phyloP scores from a whole-genome alignment of 2,797 vertebrate species.

The Amazona ochrocephala region DNA sequence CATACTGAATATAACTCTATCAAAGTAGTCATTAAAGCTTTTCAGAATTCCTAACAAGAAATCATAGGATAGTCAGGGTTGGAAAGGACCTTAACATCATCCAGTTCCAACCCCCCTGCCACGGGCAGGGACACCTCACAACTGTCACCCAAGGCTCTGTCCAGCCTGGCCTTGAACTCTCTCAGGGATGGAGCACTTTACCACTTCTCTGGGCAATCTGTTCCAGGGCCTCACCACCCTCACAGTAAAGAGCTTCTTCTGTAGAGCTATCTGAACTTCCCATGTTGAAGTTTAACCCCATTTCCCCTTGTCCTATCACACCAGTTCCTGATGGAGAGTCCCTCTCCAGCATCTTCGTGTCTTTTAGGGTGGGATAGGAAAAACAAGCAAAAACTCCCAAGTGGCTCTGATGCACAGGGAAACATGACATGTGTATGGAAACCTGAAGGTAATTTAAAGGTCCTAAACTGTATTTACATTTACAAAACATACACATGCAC shows the following conservation, averaged over 20 bases:
- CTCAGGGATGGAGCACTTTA: neutral
- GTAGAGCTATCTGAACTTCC: neutral
- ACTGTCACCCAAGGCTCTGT: neutral
- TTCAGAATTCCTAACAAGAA: neutral
- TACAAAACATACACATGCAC: neutral
- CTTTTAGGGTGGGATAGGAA: neutral
- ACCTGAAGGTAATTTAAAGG: neutral
- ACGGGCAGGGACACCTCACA: neutral
- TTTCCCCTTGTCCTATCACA: neutral
- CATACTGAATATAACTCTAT: neutral
- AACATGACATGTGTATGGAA: neutral
- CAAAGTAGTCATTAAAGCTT: neutral
- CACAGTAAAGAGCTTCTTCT: neutral
- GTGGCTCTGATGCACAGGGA: neutral
- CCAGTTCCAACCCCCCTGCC: neutral
- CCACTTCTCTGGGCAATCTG: neutral
- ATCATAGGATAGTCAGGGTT: neutral
- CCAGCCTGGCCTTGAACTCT: neutral
- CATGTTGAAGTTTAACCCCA: neutral
- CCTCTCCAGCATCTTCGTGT: neutral
- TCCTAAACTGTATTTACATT: neutral
- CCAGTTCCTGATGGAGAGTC: neutral
- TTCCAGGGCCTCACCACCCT: neutral
- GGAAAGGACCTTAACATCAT: neutral
- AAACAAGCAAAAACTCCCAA: fast-evolving